Evolutionary conservation across 2,888 invertebrate species (phyloP), one percentile per base, ranked within the genome.

Genomic region (Margaritifera margaritifera): DNA sequence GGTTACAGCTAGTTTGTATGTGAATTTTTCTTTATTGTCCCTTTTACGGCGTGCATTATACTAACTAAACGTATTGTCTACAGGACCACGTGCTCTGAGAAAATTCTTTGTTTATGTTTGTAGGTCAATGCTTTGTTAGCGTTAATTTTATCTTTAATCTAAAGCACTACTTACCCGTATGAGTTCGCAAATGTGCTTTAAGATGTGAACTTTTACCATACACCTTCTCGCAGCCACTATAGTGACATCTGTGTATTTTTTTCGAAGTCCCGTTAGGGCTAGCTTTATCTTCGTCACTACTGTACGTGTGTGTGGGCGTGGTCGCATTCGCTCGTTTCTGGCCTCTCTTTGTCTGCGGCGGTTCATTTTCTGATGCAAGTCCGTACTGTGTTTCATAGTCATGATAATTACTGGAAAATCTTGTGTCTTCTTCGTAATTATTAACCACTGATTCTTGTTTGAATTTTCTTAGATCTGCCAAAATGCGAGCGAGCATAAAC

Each of bases 201-300:
- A 93, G 90, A 87, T 93, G 93, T 24, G 93, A 93, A 86, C 93
- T 93, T 87, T 93, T 93, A 57, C 93, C 93, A 86, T 93, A 93
- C 59, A 92, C 91, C 86, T 93, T 93, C 83, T 91, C 91, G 87
- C 93, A 93, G 52, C 92, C 92, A 64, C 91, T 90, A 82, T 92
- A 92, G 58, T 89, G 90, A 87, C 93, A 93, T 86, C 91, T 91
- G 88, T 93, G 93, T 62, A 91, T 90, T 88, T 92, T 93, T 79
- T 91, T 89, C 15, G 59, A 22, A 20, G 66, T 58, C 5, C 55
- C 61, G 50, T 69, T 63, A n/a, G 57, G 25, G 6, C 22, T 6
- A 50, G 57, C 60, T 24, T 69, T 64, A n/a, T 68, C 65, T 19
- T 77, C 69, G 54, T 73, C 71, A n/a, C 66, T 66, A 55, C 56